phyloP scores from a whole-genome alignment of 2,797 vertebrate species.

The Hemibagrus guttatus region DNA sequence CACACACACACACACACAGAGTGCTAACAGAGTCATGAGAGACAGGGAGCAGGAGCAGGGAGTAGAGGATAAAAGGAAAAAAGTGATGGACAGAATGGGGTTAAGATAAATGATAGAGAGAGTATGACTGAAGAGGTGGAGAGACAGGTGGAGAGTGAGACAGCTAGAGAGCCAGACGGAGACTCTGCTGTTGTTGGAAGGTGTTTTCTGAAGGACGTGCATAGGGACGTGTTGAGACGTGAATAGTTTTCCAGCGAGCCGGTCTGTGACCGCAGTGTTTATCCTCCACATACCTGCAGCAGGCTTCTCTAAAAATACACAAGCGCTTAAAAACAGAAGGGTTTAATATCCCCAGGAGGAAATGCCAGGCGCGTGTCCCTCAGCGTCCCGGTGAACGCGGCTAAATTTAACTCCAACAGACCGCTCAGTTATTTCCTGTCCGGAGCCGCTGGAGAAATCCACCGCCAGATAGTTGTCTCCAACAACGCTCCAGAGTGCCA shows the following conservation, averaged over 20 bases:
- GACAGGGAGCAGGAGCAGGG: background rate
- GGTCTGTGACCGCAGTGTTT: background rate
- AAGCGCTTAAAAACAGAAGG: background rate
- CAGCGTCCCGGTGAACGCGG: background rate
- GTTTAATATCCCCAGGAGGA: background rate
- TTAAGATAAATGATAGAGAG: background rate
- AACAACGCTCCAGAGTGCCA: background rate
- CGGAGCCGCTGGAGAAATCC: background rate
- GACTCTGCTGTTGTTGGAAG: background rate
- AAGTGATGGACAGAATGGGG: background rate
- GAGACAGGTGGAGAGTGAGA: too few species aligned
- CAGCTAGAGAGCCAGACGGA: background rate
- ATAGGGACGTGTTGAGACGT: background rate
- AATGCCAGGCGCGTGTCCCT: conserved; percentile 15
- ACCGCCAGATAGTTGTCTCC: background rate
- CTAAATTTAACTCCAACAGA: conserved; percentile 28
- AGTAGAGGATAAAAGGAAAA: too few species aligned
- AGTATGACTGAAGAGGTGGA: background rate
- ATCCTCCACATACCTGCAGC: conserved; percentile 4
- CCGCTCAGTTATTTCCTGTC: conserved; percentile 24
- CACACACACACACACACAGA: too few species aligned
- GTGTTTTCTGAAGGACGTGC: too few species aligned
- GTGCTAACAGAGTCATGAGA: background rate
- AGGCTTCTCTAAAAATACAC: background rate
- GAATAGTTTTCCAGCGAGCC: background rate